These are phyloP conservation scores for Rhinoraja longicauda DNA, from an alignment of 2,797 vertebrate genomes.

Conservation along the genomic window DNA sequence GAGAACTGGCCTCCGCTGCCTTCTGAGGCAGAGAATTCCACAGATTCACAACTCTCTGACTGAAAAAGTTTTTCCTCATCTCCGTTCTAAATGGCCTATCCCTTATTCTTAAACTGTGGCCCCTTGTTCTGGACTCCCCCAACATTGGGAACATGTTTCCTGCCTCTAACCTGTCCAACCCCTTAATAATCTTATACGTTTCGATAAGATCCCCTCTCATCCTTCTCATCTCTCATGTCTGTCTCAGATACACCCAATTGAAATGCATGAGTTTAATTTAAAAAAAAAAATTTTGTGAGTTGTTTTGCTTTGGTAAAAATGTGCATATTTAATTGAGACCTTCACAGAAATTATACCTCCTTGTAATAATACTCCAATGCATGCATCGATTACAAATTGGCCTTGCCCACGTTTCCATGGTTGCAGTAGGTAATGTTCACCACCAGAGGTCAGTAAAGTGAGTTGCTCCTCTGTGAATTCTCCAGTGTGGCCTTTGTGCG, in stretches of 20 bases:
- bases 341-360: background rate
- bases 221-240: too few relatives aligned
- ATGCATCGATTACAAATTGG: background rate
- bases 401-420: background rate
- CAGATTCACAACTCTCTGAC: too few relatives aligned
- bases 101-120: too few relatives aligned
- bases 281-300: background rate
- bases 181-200: too few relatives aligned
- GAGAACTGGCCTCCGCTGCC: too few relatives aligned
- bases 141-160: too few relatives aligned
- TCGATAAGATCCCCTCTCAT: too few relatives aligned
- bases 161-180: too few relatives aligned
- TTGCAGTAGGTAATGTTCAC: background rate
- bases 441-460: background rate
- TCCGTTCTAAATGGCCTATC: too few relatives aligned
- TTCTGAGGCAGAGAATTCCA: too few relatives aligned
- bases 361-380: background rate
- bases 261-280: background rate
- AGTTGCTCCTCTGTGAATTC: slow-evolving; percentile 46
- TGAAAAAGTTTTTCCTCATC: too few relatives aligned
- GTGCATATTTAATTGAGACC: background rate
- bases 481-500: slow-evolving; percentile 49
- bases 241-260: background rate
- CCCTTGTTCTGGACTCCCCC: too few relatives aligned
- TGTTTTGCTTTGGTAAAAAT: background rate